phyloP scores from a whole-genome alignment of 1,140 invertebrate species.

The Leptinotarsa lineolata region DNA sequence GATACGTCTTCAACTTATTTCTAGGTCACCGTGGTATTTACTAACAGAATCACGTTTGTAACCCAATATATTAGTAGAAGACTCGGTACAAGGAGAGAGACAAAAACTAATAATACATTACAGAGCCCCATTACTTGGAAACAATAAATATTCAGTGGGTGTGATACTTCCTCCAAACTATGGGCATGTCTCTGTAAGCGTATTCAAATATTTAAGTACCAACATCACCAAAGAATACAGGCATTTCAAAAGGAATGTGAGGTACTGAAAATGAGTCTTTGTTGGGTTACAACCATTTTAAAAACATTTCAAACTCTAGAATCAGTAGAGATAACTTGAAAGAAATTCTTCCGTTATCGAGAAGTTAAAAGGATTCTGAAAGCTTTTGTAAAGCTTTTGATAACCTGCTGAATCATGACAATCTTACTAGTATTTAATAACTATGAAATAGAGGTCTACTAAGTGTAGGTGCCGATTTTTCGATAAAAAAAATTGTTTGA shows the following conservation, averaged over 20 bases:
- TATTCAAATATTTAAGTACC: constrained; percentile 8
- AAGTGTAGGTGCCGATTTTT: no score
- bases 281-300: not conserved
- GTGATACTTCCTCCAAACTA: constrained; percentile 7
- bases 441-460: no score
- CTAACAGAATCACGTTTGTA: not conserved
- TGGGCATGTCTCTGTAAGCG: constrained; percentile 2
- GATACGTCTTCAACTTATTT: not conserved
- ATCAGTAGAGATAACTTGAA: not conserved
- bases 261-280: not conserved
- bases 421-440: no score
- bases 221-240: not conserved
- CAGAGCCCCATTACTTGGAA: not conserved
- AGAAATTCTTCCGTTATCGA: not conserved
- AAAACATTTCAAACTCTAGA: not conserved
- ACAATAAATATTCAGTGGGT: constrained; percentile 10
- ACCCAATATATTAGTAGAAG: not conserved
- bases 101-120: not conserved
- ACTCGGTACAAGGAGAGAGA: not conserved
- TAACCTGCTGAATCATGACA: not conserved
- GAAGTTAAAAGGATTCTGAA: not conserved
- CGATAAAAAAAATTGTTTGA: no score
- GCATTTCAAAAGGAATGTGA: not conserved
- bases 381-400: not conserved
- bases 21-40: constrained; percentile 2